Conservation (phyloP, 2,888 invertebrate species). For the Hydroisotoma schaefferi region DNA sequence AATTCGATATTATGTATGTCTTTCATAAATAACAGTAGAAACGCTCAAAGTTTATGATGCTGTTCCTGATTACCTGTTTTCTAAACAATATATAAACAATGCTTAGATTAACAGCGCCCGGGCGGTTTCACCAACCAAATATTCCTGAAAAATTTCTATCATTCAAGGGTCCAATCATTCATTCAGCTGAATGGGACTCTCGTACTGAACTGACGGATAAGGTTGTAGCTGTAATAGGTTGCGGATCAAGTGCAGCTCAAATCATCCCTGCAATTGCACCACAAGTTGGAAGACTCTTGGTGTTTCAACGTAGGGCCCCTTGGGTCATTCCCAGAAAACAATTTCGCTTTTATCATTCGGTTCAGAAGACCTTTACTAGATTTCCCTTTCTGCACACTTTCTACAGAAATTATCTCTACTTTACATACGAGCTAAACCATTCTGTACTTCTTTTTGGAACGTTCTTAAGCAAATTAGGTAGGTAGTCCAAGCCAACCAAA, state of each 20-base stretch:
- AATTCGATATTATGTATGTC: background rate
- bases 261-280: conserved; percentile 29
- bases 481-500: no score
- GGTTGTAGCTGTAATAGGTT: conserved; percentile 23
- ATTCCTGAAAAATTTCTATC: conserved; percentile 30
- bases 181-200: conserved; percentile 34
- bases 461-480: conserved; percentile 18
- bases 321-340: conserved; percentile 26
- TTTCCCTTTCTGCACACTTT: conserved; percentile 19
- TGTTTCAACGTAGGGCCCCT: conserved; percentile 33
- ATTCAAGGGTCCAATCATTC: conserved; percentile 35
- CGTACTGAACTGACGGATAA: conserved; percentile 2
- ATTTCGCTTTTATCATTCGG: conserved; percentile 9
- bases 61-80: background rate
- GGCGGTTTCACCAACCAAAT: conserved; percentile 31
- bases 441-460: background rate
- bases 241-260: conserved; percentile 17
- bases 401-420: conserved; percentile 13
- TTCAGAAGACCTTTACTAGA: conserved; percentile 16
- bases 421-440: conserved; percentile 15
- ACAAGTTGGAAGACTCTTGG: conserved; percentile 19
- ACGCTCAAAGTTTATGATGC: background rate
- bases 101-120: conserved; percentile 29
- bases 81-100: background rate
- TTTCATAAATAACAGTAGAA: background rate